Evolutionary conservation across 2,113 vertebrate species (phyloP).

Genomic region (Ariopsis seemanni): DNA sequence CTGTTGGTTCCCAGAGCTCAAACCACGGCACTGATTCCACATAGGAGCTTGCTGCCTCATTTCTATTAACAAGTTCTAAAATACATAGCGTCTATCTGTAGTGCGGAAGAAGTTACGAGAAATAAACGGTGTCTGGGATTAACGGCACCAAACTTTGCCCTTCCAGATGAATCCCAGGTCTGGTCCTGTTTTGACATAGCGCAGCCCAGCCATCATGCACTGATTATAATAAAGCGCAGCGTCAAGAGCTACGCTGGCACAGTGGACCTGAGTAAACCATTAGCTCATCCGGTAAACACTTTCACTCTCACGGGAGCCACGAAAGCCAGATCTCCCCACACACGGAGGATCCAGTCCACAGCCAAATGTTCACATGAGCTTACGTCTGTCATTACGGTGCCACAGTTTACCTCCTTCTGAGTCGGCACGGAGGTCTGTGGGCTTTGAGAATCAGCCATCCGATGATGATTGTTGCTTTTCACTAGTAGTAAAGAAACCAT

Average conservation of each 20-base stretch:
- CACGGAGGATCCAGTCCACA: constrained; percentile 41
- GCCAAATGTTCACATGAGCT: constrained; percentile 48
- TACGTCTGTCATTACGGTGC: constrained; percentile 68
- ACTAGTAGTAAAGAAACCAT: constrained; percentile 49
- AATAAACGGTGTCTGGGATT: constrained; percentile 43
- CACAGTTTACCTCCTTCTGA: constrained; percentile 57
- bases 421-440: constrained; percentile 18
- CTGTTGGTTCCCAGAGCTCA: not conserved
- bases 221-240: constrained; percentile 59
- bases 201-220: constrained; percentile 38
- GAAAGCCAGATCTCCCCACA: constrained; percentile 12
- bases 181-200: constrained; percentile 43
- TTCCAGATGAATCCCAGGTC: constrained; percentile 41
- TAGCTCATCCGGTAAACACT: constrained; percentile 57
- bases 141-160: constrained; percentile 38
- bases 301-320: constrained; percentile 41
- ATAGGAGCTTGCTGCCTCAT: not conserved
- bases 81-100: constrained; percentile 8
- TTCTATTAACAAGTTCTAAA: not conserved
- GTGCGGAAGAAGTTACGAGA: constrained; percentile 34
- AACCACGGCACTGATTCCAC: constrained; percentile 21
- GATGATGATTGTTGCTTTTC: constrained; percentile 58
- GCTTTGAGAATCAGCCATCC: constrained; percentile 51
- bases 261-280: constrained; percentile 61
- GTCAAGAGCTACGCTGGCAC: constrained; percentile 49